Percentiles rank a stretch among this genome's conserved stretches.
phyloP scores from a whole-genome alignment of 2,888 invertebrate genomes.

The Seladonia tumulorum region DNA sequence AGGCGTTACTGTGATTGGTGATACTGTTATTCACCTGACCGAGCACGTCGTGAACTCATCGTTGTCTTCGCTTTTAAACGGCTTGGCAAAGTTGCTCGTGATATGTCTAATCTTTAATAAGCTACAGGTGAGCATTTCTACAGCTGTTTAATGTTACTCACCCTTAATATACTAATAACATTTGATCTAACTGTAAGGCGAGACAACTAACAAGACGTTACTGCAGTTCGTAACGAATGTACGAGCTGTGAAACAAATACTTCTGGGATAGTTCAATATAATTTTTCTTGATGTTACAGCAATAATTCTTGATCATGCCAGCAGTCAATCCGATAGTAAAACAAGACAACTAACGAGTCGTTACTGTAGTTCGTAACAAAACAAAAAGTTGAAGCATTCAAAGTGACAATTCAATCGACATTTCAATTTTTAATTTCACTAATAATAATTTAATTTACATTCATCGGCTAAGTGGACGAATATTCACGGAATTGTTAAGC shows the following conservation, averaged over 20 bases:
- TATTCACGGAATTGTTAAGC: neutral
- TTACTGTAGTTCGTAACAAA: neutral
- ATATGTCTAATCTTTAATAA: too few relatives aligned
- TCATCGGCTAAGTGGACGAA: too few relatives aligned
- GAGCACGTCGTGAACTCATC: neutral
- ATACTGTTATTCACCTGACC: neutral
- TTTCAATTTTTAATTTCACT: too few relatives aligned
- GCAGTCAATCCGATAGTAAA: neutral
- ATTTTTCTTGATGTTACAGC: too few relatives aligned
- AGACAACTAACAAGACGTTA: neutral
- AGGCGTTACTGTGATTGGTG: neutral
- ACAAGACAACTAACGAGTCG: neutral
- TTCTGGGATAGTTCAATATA: neutral
- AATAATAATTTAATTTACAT: too few relatives aligned
- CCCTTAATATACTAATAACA: too few relatives aligned
- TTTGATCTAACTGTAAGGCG: too few relatives aligned
- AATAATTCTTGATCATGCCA: neutral
- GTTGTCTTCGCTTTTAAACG: neutral
- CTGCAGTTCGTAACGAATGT: neutral
- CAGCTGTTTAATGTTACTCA: too few relatives aligned
- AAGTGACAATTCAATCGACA: too few relatives aligned
- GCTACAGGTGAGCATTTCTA: too few relatives aligned
- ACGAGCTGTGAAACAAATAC: neutral
- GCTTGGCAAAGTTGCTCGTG: too few relatives aligned
- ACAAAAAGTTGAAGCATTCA: neutral